Conservation (phyloP, 2,888 invertebrate genomes). For the Papilio gigon region DNA sequence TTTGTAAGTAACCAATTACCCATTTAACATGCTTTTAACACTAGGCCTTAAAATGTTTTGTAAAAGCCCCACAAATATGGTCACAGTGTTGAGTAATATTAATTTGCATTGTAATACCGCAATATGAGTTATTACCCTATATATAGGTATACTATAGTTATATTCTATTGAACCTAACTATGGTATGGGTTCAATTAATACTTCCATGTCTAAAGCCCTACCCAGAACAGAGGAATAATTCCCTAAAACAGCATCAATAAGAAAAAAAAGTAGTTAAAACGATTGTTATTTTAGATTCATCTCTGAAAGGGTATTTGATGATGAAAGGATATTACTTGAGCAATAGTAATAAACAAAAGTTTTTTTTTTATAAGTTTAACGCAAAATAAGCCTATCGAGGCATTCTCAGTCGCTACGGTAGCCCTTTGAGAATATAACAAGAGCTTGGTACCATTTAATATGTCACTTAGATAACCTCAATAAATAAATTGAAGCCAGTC, state of each 20-base stretch:
- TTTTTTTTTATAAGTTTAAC: neutral
- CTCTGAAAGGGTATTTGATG: no score
- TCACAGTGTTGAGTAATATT: neutral
- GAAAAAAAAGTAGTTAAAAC: no score
- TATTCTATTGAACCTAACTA: no score
- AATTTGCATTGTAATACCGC: neutral
- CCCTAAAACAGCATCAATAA: no score
- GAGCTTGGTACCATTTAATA: slow-evolving; percentile 47
- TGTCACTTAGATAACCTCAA: slow-evolving; percentile 64
- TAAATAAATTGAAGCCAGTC: slow-evolving; percentile 65
- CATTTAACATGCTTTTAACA: neutral
- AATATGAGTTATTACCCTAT: neutral
- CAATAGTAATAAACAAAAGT: no score
- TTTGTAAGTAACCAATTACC: neutral
- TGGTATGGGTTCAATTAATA: no score
- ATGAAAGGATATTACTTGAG: no score
- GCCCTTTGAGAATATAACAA: slow-evolving; percentile 36
- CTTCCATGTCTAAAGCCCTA: no score
- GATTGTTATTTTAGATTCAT: no score
- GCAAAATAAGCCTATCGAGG: slow-evolving; percentile 9
- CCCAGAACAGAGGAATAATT: no score
- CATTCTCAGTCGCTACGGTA: slow-evolving; percentile 19
- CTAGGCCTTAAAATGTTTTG: neutral
- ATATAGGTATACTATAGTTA: no score
- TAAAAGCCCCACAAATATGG: neutral